These are phyloP conservation scores for Latrodectus hesperus DNA, from an alignment of 2,888 invertebrate genomes.

Conservation along the genomic window DNA sequence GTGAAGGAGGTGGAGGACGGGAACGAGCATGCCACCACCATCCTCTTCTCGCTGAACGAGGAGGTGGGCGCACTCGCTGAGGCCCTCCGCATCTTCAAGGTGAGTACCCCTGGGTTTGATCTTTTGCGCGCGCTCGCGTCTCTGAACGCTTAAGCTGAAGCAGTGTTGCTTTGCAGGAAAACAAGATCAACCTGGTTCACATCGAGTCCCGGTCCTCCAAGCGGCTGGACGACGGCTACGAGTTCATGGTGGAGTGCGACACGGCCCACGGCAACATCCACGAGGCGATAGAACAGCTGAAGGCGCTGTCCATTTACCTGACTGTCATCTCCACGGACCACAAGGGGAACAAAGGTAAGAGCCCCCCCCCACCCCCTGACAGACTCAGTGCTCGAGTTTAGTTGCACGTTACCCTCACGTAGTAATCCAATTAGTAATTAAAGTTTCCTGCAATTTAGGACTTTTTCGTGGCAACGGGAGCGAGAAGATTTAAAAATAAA, in stretches of 20 bases:
- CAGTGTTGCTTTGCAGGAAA: slow-evolving; percentile 72
- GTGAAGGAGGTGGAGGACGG: slow-evolving; percentile 84
- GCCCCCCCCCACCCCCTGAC: not conserved
- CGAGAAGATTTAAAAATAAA: too few species aligned
- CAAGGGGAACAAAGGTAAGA: slow-evolving; percentile 79
- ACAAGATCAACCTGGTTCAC: slow-evolving; percentile 87
- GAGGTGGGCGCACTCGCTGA: slow-evolving; percentile 91
- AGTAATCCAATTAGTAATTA: too few species aligned
- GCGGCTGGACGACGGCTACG: slow-evolving; percentile 84
- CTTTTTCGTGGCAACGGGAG: too few species aligned
- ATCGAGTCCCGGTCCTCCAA: slow-evolving; percentile 95
- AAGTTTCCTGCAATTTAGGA: too few species aligned
- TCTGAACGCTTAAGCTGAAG: not conserved
- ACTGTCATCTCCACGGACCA: slow-evolving; percentile 89
- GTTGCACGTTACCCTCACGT: too few species aligned
- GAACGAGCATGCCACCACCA: slow-evolving; percentile 68
- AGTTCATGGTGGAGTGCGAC: slow-evolving; percentile 96
- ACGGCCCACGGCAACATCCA: slow-evolving; percentile 83
- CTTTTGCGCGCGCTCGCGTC: not conserved
- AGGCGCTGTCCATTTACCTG: slow-evolving; percentile 84
- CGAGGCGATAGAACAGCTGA: slow-evolving; percentile 82
- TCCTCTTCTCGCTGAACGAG: slow-evolving; percentile 90
- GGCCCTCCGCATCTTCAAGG: slow-evolving; percentile 91
- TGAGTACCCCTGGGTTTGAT: slow-evolving; percentile 73
- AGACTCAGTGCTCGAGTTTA: not conserved